Evolutionary conservation across 2,888 invertebrate species (phyloP), one percentile per base, ranked within the genome.

Genomic region (Tenthredo livida): DNA sequence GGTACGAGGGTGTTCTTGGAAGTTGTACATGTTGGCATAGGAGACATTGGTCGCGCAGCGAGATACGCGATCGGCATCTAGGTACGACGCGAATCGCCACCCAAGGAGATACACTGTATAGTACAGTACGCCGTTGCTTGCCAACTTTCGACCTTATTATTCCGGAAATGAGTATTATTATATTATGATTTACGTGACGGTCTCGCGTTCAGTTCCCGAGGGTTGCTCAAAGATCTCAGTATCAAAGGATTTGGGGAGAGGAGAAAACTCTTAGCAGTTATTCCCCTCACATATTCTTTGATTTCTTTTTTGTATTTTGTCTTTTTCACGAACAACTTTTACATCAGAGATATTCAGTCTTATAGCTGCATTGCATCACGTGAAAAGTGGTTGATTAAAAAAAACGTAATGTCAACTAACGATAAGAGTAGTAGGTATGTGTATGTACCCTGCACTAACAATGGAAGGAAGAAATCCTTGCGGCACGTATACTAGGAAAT

Each of bases 41-140:
- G 75, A 77, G 54, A 54, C 29, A 77, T 77, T 77, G 77, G 77
- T 77, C 77, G 54, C 77, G 50, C 77, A 77, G 77, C 77, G 17
- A 77, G 77, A 50, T 54, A 50, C 50, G n/a, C 40, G 77, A 54
- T 54, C 77, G 77, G 17, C 29, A 17, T 33, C 10, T 17, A 9
- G n/a, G 54, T 47, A 54, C 50, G 40, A 29, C 77, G 77, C 54
- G 50, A 77, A 77, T 77, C 33, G 33, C 50, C 50, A 15, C 50
- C 77, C 50, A 54, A 40, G n/a, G 50, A 77, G 77, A 54, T 33
- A 37, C 54, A 21, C 9, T 17, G n/a, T 77, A 37, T 29, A 29
- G 33, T 21, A 17, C 2, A n/a, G n/a, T 21, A 17, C 47, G 2
- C 29, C 21, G n/a, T 77, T 33, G 43, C 40, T 73, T 43, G 72